phyloP scores from a whole-genome alignment of 2,888 invertebrate genomes.

The Hemaris fuciformis region DNA sequence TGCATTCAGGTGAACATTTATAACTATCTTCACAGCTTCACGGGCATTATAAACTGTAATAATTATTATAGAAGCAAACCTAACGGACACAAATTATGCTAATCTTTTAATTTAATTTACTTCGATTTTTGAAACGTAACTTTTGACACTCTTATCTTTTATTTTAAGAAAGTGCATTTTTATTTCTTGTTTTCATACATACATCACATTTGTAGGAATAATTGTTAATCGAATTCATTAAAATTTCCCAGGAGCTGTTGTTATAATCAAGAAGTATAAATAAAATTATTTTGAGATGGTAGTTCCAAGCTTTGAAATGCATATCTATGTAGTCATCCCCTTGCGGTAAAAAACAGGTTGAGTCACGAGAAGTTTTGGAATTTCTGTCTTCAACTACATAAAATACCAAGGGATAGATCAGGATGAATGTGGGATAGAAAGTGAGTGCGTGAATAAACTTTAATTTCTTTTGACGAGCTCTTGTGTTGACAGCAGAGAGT shows the following conservation, averaged over 20 bases:
- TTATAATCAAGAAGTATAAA: too few relatives aligned
- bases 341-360: constrained; percentile 26
- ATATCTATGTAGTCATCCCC: background rate
- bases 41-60: background rate
- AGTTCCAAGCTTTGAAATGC: background rate
- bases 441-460: background rate
- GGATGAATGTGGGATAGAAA: constrained; percentile 10
- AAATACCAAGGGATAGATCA: constrained; percentile 48
- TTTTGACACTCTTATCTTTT: too few relatives aligned
- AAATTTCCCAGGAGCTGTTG: too few relatives aligned
- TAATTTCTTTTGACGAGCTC: background rate
- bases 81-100: background rate
- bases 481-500: background rate
- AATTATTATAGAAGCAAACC: background rate
- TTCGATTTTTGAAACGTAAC: too few relatives aligned
- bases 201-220: too few relatives aligned
- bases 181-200: too few relatives aligned
- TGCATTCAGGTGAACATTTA: background rate
- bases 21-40: background rate
- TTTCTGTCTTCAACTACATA: constrained; percentile 43
- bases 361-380: constrained; percentile 52
- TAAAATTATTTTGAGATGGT: too few relatives aligned
- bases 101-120: too few relatives aligned
- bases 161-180: too few relatives aligned
- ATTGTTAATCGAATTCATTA: too few relatives aligned